Conservation (phyloP, 2,113 vertebrate species). For the Eurystomus gularis region DNA sequence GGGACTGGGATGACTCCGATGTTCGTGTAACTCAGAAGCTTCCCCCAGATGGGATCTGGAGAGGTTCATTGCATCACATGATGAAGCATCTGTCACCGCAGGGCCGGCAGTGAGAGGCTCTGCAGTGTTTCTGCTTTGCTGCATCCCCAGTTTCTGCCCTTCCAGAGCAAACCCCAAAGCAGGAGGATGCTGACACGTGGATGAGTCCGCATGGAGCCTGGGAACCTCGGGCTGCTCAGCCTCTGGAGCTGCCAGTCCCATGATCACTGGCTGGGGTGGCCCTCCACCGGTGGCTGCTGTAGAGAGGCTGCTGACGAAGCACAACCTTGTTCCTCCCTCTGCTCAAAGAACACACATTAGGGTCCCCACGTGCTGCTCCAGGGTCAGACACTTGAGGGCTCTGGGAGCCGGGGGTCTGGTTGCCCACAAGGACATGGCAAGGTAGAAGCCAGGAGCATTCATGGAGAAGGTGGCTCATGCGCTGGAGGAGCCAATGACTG, state of each 20-base stretch:
- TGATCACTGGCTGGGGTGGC: accelerated
- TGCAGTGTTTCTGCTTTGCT: background rate
- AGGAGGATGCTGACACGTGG: background rate
- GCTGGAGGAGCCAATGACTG: background rate
- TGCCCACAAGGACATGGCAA: background rate
- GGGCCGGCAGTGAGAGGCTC: accelerated
- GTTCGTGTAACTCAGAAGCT: background rate
- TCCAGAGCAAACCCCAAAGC: background rate
- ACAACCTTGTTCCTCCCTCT: background rate
- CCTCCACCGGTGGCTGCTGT: background rate
- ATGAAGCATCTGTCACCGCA: accelerated
- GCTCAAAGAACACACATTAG: background rate
- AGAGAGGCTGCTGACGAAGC: background rate
- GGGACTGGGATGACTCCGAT: background rate
- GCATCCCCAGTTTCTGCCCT: background rate
- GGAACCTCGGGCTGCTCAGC: background rate
- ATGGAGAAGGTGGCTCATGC: background rate
- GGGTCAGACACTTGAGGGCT: too few species aligned
- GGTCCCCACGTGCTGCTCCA: background rate
- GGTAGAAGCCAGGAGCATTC: background rate
- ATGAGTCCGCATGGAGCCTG: accelerated
- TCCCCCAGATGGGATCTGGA: background rate
- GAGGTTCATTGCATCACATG: accelerated
- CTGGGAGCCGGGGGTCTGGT: background rate
- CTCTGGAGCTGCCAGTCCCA: accelerated